Conservation (phyloP, 2,888 invertebrate genomes). For the Troilus luridus region DNA sequence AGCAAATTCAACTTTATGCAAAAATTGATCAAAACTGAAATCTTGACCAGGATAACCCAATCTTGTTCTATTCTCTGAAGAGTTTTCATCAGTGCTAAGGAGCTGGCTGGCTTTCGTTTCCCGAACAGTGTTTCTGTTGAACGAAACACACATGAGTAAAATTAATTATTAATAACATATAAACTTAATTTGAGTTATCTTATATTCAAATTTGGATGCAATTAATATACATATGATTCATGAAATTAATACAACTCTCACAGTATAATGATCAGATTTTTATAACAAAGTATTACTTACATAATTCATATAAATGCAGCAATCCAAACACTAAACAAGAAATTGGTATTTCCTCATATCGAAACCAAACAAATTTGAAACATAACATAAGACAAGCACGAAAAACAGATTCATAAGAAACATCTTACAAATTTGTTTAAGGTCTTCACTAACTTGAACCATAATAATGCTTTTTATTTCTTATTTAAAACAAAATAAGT, state of each 20-base stretch:
- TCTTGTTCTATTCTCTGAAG: slow-evolving; percentile 71
- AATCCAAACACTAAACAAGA: not conserved
- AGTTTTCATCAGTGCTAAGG: slow-evolving; percentile 80
- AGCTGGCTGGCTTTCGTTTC: slow-evolving; percentile 87
- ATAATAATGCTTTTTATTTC: not conserved
- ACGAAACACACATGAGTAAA: not conserved
- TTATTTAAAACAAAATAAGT: not conserved
- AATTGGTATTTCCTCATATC: not conserved
- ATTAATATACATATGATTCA: too few relatives aligned
- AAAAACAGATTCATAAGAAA: not conserved
- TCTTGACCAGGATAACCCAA: slow-evolving; percentile 85
- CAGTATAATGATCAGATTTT: not conserved
- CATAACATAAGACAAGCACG: not conserved
- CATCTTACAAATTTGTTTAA: slow-evolving; percentile 56
- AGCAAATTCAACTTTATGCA: slow-evolving; percentile 67
- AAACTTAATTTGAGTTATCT: not conserved
- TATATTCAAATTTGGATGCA: not conserved
- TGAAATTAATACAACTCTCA: not conserved
- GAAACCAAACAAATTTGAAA: not conserved
- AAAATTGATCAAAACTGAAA: slow-evolving; percentile 79
- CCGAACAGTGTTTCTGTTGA: slow-evolving; percentile 83
- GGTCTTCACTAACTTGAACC: slow-evolving; percentile 36
- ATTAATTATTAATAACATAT: not conserved
- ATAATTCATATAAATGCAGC: not conserved
- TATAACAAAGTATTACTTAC: not conserved